Evolutionary conservation across 1,140 invertebrate genomes (phyloP), one percentile per base, ranked within the genome.

Genomic region (Helicoverpa zea): DNA sequence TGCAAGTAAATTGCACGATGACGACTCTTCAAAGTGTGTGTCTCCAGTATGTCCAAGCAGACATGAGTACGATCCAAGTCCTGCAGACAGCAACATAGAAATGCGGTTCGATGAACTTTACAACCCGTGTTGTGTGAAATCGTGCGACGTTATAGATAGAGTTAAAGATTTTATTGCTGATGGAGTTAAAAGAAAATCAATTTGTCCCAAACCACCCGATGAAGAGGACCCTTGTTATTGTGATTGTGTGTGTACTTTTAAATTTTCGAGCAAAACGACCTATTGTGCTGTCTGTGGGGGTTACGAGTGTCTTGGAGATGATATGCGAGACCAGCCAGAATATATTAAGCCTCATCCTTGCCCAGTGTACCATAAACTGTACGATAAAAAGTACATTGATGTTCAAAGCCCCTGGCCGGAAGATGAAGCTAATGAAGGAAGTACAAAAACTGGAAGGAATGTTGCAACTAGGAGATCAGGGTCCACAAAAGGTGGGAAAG

Each of bases 261-360:
- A 91, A 77, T 91, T 92, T 86, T 85, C 89, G 2, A 91, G 88
- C 58, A 89, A 91, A 70, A 94, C 92, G 12, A 93, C 91, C 14
- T 94, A 94, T 84, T 94, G 93, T 79, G 83, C 88, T 16, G 90
- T 94, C 30, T 94, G 93, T 78, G 93, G 92, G 47, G 93, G 93
- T 2, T 94, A 91, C 58, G 92, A 94, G 84, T 91, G 90, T 66
- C 83, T 94, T 35, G 93, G 93, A 30, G 85, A 90, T 51, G 93
- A 94, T 81, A 89, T 89, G 73, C 83, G 81, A 74, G 78, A 89
- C 68, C 85, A 93, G 80, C 92, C 93, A 11, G 88, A 88, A 16
- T 91, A 81, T 80, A 82, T 81, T 9, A 90, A 91, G 47, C 92
- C 93, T n/a, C 89, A 93, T 56, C 93, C 93, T n/a, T 94, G 93